A percentile compares a stretch with the other conserved stretches of the same genome.
These are phyloP conservation scores for Penelope pileata DNA, from an alignment of 2,113 vertebrate species.

Conservation along the genomic window DNA sequence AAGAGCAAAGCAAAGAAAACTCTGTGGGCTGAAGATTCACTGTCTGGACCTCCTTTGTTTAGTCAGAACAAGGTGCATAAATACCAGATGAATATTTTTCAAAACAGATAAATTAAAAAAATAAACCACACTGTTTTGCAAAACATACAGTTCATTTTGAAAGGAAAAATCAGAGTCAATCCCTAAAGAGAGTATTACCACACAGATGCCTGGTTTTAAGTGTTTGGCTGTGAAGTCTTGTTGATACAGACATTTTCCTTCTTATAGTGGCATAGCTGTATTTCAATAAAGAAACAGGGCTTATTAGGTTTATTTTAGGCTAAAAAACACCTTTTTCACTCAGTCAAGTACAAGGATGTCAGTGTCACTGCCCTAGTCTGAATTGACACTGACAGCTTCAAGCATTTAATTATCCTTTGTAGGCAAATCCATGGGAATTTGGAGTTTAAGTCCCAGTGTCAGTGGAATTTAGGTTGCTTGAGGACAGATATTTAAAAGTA, in stretches of 20 bases:
- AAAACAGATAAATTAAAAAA: not conserved
- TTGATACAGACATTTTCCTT: not conserved
- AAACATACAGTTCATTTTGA: not conserved
- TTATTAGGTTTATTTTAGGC: not conserved
- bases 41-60: not conserved
- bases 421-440: not conserved
- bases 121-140: not conserved
- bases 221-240: not conserved
- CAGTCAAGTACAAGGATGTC: not conserved
- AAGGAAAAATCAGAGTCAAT: not conserved
- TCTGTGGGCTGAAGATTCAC: not conserved
- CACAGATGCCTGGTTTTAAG: not conserved
- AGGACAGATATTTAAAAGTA: not conserved
- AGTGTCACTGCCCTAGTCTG: not conserved
- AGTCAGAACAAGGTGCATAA: not conserved
- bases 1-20: not conserved
- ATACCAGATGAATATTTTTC: not conserved
- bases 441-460: not conserved
- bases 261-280: not conserved
- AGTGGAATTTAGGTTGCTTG: not conserved
- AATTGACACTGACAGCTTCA: not conserved
- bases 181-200: not conserved
- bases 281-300: fast-evolving
- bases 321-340: not conserved
- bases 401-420: not conserved